Evolutionary conservation across 1,140 invertebrate genomes (phyloP).

Genomic region (Andrena cerasifolii): DNA sequence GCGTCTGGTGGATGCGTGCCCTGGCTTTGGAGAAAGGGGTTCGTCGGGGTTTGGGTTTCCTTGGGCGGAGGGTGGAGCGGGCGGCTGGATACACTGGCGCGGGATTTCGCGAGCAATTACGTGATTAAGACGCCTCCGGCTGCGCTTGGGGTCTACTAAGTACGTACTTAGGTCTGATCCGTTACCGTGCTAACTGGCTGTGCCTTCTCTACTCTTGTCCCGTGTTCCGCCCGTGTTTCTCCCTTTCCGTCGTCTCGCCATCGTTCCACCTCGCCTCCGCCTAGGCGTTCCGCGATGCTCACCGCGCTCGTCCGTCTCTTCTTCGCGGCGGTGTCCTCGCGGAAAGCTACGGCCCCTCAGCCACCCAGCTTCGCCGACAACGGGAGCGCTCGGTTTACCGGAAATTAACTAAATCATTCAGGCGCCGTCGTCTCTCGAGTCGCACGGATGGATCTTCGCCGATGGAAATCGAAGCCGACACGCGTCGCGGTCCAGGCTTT

Average conservation of each 20-base stretch:
- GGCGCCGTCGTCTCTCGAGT: background rate
- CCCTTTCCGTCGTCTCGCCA: conserved; percentile 35
- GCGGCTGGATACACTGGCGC: conserved; percentile 59
- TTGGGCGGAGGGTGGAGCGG: background rate
- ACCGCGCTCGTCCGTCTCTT: background rate
- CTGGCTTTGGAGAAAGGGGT: conserved; percentile 25
- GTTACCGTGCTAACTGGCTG: conserved; percentile 74
- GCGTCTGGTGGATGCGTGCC: conserved; percentile 22
- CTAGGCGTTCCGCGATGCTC: background rate
- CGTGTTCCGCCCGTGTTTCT: conserved; percentile 23
- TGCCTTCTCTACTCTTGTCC: conserved; percentile 23
- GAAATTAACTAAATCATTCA: conserved; percentile 82
- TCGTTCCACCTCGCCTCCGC: background rate
- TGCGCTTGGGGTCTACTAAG: conserved; percentile 77
- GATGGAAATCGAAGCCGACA: conserved; percentile 52
- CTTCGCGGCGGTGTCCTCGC: conserved; percentile 1
- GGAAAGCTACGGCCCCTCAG: conserved; percentile 6
- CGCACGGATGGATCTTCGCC: background rate
- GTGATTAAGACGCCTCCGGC: conserved; percentile 82
- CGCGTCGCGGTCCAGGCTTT: conserved; percentile 33
- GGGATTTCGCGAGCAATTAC: conserved; percentile 82
- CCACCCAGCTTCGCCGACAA: conserved; percentile 39
- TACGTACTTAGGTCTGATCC: conserved; percentile 81
- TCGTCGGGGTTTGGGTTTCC: conserved; percentile 16
- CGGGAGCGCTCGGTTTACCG: conserved; percentile 73